Base-by-base conservation (phyloP, 1,140 invertebrate species). In the Gerris buenoi region DNA sequence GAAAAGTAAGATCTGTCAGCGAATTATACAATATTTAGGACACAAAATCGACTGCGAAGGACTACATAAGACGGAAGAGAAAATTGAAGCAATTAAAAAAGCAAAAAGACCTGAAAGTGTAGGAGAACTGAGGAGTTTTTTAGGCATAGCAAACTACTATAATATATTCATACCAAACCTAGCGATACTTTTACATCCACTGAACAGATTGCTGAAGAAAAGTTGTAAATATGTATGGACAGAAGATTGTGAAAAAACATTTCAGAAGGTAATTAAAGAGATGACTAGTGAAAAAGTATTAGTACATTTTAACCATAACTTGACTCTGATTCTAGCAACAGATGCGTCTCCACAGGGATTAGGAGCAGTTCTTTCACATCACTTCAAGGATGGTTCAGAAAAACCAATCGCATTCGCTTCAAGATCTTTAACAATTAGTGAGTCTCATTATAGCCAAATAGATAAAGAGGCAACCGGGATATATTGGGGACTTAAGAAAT, bases 391-490 rank as follows among this genome's bases (percentile, higher is more conserved):
- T 70, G 75, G 74, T 10, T 33, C 33, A 1, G 76, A 79, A 70
- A 68, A 67, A 68, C 78, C 78, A 1, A 75, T 82, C 27, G 76
- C 76, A 2, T 81, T 77, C 73, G 76, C 75, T 2, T 80, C 77
- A 0, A 65, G 78, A 65, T 75, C 75, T 1, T 65, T 83, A 23
- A 73, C 70, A 65, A 77, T 77, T 57, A 79, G 79, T 67, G 67
- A 68, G 28, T 27, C n/a, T 3, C 26, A 66, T 22, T 68, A 68
- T 80, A 57, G 72, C 27, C 74, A 79, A 66, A 75, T 78, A 25
- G 79, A 83, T 62, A 76, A 77, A 65, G 80, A 82, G 72, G 78
- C 78, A 65, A 74, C 79, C 25, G 67, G 75, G 59, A 61, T n/a
- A 3, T 23, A 5, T 61, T 61, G n/a, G 33, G 33, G 33, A 46